Base-by-base conservation (phyloP, 2,888 invertebrate genomes). In the Lissonota sp. region DNA sequence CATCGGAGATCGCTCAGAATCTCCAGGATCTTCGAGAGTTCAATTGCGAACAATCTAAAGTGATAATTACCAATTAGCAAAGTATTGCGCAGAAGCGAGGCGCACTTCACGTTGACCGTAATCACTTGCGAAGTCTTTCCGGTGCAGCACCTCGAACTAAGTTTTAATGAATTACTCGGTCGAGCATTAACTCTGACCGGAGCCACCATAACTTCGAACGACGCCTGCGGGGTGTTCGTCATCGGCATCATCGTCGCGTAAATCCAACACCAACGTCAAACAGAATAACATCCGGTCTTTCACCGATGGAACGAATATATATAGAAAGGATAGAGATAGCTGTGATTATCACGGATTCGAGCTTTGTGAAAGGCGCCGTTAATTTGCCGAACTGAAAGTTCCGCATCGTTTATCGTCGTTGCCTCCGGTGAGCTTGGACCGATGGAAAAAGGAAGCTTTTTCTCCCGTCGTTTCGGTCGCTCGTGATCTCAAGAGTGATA, bases 31-130 rank as follows among this genome's bases (percentile, higher is more conserved):
- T 62, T 39, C 8, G 53, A 14, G 53, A 14, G 46, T 14, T 4
- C 16, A 51, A 49, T 39, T 26, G 26, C 66, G 57, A 49, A 67
- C 62, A 62, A 39, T 69, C 72, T 26, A 26, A 26, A 55, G 76
- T 72, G 58, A 80, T 86, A 84, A 83, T 86, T 83, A 84, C 84
- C 82, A 82, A 80, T 84, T 84, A 67, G 51, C 26, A 60, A 81
- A 84, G 83, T 81, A 79, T 82, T 80, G 83, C 64, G 66, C 66
- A 74, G 26, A 26, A 26, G 26, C 26, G 26, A 81, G 71, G 69
- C 63, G 66, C 51, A 72, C 63, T 57, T 69, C 70, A 82, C 70
- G 83, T 83, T 79, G 72, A 82, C 76, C 70, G 80, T 76, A 82
- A 83, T 82, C 72, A 51, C 69, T 46, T 60, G 26, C 67, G 77